Conservation (phyloP, 2,113 vertebrate species). For the Nesoenas mayeri region DNA sequence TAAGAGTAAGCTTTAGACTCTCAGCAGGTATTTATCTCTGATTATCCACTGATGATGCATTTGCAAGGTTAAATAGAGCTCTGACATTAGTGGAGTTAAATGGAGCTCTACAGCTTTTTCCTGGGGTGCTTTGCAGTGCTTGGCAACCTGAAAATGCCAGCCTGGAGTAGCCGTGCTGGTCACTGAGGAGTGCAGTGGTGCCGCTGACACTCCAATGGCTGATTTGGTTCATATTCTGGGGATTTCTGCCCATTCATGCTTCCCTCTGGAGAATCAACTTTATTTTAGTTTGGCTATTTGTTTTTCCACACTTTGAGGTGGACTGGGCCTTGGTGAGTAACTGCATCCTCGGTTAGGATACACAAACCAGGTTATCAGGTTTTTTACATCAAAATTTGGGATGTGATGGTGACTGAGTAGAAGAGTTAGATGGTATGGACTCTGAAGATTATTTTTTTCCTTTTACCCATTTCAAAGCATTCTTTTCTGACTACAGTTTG, state of each 20-base stretch:
- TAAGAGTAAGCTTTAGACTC: neutral
- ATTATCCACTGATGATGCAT: constrained; percentile 11
- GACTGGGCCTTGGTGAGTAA: neutral
- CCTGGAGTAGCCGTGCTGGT: fast-evolving
- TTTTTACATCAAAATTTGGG: neutral
- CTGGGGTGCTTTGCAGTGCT: neutral
- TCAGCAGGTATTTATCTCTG: neutral
- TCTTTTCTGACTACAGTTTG: neutral
- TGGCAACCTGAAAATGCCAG: neutral
- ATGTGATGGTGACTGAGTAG: neutral
- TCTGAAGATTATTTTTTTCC: neutral
- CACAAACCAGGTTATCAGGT: neutral
- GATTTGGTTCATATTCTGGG: neutral
- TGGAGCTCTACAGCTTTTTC: neutral
- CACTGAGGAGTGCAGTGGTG: neutral
- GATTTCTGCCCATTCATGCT: neutral
- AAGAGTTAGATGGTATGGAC: neutral
- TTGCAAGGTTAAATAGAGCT: neutral
- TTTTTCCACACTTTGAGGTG: neutral
- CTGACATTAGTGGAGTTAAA: neutral
- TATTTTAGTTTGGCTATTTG: neutral
- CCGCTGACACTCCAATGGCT: fast-evolving
- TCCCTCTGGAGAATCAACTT: neutral
- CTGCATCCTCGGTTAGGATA: neutral
- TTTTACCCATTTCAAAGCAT: neutral